Base-by-base conservation (phyloP, 2,113 vertebrate genomes). In the Nycticebus coucang region DNA sequence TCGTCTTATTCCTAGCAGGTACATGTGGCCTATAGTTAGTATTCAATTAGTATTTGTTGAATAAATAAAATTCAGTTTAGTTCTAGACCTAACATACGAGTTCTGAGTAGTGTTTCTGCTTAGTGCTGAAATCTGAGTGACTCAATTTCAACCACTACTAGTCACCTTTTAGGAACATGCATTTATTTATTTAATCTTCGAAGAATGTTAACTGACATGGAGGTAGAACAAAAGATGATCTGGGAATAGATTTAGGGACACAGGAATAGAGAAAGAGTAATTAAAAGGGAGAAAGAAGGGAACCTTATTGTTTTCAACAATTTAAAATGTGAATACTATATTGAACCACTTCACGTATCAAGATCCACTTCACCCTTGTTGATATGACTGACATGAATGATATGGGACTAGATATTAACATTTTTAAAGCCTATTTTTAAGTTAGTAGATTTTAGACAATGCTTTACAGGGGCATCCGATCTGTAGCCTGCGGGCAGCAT, bases 11-110 rank as follows among this genome's bases (percentile, higher is more conserved):
- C 22, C 13, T 60, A 81, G 18, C 14, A 85, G 59, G 75, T 59
- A 95, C 62, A 91, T 60, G 45, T 15, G 15, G 2, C 50, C 57
- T 41, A 37, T 35, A 86, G 10, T 33, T 91, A 17, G 17, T n/a
- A 81, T 28, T 94, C 28, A 71, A 82, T 75, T 74, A 89, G 37
- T 87, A 71, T 72, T 55, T 95, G 53, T 83, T 82, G 33, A 95
- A 59, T 95, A 18, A 87, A 87, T 57, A 2, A 66, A 94, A 80
- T 19, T 92, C 13, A 75, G 2, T 71, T 79, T 87, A 41, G 19
- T 88, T 77, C 28, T 69, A 68, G 26, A 92, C 5, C 53, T 53
- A 60, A 89, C 8, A 64, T 33, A 19, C 30, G 55, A 84, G 59
- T 87, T 95, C 66, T 87, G 84, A 81, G 77, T 75, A 72, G 78